A percentile compares a stretch with the other conserved stretches of the same genome.
phyloP scores from a whole-genome alignment of 2,888 invertebrate genomes.

The Polietes domitor region DNA sequence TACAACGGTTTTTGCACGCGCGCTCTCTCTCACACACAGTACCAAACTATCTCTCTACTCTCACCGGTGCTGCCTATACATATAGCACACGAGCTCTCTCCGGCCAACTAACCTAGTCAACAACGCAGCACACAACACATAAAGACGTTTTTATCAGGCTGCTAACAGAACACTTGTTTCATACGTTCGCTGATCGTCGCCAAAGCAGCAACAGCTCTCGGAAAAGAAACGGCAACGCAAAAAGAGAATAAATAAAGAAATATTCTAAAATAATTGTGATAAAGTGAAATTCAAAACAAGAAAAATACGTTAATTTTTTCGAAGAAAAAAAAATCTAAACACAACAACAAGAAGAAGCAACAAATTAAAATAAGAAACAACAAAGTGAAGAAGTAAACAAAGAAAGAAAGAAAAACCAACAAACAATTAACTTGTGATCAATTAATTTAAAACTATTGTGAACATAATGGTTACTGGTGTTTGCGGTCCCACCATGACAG shows the following conservation, averaged over 20 bases:
- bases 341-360: slow-evolving; percentile 9
- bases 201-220: slow-evolving; percentile 62
- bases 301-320: slow-evolving; percentile 41
- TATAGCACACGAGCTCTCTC: slow-evolving; percentile 34
- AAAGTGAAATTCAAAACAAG: slow-evolving; percentile 66
- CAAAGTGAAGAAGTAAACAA: slow-evolving; percentile 51
- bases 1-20: slow-evolving; percentile 54
- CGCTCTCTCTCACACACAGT: slow-evolving; percentile 55
- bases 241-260: not conserved
- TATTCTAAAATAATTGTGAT: not conserved
- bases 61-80: too few relatives aligned
- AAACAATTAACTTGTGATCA: slow-evolving; percentile 64
- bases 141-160: slow-evolving; percentile 76
- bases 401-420: slow-evolving; percentile 36
- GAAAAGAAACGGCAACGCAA: slow-evolving; percentile 48
- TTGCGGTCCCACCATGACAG: slow-evolving; percentile 76
- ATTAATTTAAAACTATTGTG: slow-evolving; percentile 17
- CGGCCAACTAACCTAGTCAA: slow-evolving; percentile 59
- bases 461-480: slow-evolving; percentile 79
- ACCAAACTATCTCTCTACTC: too few relatives aligned
- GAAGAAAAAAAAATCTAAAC: slow-evolving; percentile 57
- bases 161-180: slow-evolving; percentile 76
- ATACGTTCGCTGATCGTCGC: slow-evolving; percentile 78
- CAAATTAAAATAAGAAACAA: slow-evolving; percentile 65
- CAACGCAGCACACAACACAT: too few relatives aligned